Conservation (phyloP, 2,888 invertebrate species). For the Stegana nigrithorax region DNA sequence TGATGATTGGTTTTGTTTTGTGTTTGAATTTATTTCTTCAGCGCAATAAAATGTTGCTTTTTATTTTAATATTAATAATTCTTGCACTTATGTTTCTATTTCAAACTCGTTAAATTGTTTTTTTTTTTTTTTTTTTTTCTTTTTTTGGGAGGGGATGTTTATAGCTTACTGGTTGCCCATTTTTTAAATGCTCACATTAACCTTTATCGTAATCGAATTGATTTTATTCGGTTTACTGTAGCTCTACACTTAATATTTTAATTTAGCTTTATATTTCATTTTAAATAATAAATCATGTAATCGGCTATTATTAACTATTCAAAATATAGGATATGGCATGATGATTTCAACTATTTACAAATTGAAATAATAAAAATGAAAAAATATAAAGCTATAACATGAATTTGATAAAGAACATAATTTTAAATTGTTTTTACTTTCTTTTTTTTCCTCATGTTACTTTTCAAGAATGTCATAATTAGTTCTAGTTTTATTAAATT, state of each 20-base stretch:
- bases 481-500: conserved; percentile 20
- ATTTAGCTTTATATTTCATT: neutral
- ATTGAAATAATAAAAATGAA: neutral
- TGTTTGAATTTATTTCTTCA: neutral
- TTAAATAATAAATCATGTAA: neutral
- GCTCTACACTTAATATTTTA: conserved; percentile 1
- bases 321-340: too few species aligned
- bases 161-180: too few species aligned
- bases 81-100: too few species aligned
- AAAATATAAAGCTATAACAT: too few species aligned
- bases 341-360: neutral
- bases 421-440: conserved; percentile 44
- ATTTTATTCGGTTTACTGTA: too few species aligned
- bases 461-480: neutral
- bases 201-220: too few species aligned
- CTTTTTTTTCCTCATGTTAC: neutral
- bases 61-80: too few species aligned
- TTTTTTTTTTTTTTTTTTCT: conserved; percentile 30
- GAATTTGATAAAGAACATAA: too few species aligned
- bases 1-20: conserved; percentile 1
- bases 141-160: conserved; percentile 16
- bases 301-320: neutral
- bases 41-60: too few species aligned
- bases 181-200: conserved; percentile 5
- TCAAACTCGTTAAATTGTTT: conserved; percentile 1